Base-by-base conservation (phyloP, 2,113 vertebrate genomes). In the Anolis sagrei region DNA sequence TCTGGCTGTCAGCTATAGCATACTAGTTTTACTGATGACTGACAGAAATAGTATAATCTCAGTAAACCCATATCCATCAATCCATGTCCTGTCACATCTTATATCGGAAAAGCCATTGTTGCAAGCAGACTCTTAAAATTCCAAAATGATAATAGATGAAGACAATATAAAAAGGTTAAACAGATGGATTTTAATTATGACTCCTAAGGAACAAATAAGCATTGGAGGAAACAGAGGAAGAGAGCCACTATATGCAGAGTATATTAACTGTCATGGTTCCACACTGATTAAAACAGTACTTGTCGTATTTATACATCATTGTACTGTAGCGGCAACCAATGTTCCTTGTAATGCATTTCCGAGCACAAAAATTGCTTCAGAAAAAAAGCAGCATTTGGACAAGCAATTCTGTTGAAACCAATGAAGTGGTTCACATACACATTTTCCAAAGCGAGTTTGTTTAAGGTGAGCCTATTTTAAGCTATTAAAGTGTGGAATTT, bases 291-390 rank as follows among this genome's bases (percentile, higher is more conserved):
- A 96, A 96, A 93, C 87, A 85, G 86, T 91, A 62, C 95, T 96
- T 95, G 91, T 95, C 89, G 19, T 94, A 94, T 93, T 44, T 95
- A 94, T 89, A 89, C 90, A 93, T 93, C 89, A 77, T 87, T 91
- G 91, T 92, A 90, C 91, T 93, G 91, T 94, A 95, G 93, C 93
- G 95, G 92, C 92, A 95, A 94, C 91, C 97, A 97, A 96, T 96
- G 95, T 96, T 96, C 95, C 96, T 95, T 97, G 94, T 96, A 97
- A 96, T 95, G 90, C 91, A 94, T 95, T 96, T 96, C 96, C 94
- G 93, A 96, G 94, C 93, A 95, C 94, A 95, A 94, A 97, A 97
- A 96, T 95, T 95, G 95, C 95, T 95, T 95, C 88, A 93, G 93
- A 95, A 75, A 96, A 96, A 75, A 49, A 96, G 95, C 90, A 95